A percentile compares a stretch with the other conserved stretches of the same genome.
Evolutionary conservation across 2,113 vertebrate genomes (phyloP).

Genomic region (Eretmochelys imbricata): DNA sequence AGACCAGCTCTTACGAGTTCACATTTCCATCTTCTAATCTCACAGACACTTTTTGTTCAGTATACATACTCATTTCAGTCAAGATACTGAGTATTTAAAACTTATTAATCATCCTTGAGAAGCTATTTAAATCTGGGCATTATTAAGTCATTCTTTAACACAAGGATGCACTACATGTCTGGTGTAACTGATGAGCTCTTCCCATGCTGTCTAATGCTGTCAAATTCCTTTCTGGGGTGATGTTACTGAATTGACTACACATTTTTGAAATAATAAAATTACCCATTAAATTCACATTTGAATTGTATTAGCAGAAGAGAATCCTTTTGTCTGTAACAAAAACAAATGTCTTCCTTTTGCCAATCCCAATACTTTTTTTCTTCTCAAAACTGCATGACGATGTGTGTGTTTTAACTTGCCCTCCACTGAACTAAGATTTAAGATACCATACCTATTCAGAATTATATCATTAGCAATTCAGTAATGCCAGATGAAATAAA

Average conservation of each 20-base stretch:
- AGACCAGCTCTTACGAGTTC: neutral
- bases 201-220: neutral
- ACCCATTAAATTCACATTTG: too few relatives aligned
- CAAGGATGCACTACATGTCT: neutral
- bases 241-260: slow-evolving; percentile 41
- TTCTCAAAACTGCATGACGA: slow-evolving; percentile 22
- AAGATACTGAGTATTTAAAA: slow-evolving; percentile 46
- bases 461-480: slow-evolving; percentile 55
- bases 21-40: slow-evolving; percentile 5
- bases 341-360: slow-evolving; percentile 49
- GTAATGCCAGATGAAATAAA: slow-evolving; percentile 32
- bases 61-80: slow-evolving; percentile 7
- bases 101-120: slow-evolving; percentile 17
- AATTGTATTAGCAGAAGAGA: slow-evolving; percentile 42
- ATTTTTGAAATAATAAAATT: slow-evolving; percentile 8
- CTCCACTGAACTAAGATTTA: slow-evolving; percentile 19
- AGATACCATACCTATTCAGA: slow-evolving; percentile 48
- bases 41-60: slow-evolving; percentile 35
- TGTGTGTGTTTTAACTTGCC: slow-evolving; percentile 34
- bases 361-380: neutral
- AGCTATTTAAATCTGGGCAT: slow-evolving; percentile 21
- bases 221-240: slow-evolving; percentile 37
- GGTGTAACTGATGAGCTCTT: slow-evolving; percentile 1
- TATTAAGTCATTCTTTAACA: slow-evolving; percentile 30
- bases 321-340: slow-evolving; percentile 39